These are phyloP conservation scores for Jaculus jaculus DNA, from an alignment of 2,113 vertebrate genomes.

Conservation along the genomic window DNA sequence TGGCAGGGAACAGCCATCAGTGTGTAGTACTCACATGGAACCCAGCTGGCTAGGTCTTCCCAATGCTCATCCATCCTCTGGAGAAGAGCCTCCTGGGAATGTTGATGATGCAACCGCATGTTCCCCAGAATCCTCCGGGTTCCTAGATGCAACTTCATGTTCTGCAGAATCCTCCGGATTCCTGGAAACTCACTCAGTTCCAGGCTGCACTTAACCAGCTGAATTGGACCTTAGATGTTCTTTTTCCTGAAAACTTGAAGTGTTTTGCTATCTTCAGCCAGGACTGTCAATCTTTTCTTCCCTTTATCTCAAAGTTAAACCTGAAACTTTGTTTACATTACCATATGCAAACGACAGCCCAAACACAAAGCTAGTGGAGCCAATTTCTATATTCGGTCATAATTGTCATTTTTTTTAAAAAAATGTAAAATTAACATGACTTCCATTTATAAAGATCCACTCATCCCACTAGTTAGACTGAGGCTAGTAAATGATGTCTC, in stretches of 20 bases:
- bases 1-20: neutral
- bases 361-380: neutral
- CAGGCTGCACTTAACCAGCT: neutral
- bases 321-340: neutral
- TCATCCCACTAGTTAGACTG: neutral
- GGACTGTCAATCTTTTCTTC: neutral
- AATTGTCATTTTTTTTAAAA: neutral
- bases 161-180: neutral
- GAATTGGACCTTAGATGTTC: neutral
- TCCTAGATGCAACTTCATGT: neutral
- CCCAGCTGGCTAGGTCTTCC: no score
- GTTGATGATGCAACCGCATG: no score
- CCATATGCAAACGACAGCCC: neutral
- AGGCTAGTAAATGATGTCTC: neutral
- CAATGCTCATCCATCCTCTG: no score
- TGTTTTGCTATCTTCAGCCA: neutral
- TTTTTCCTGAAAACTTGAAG: neutral
- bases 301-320: neutral
- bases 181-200: neutral
- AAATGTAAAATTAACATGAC: neutral
- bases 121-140: no score
- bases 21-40: rapidly evolving
- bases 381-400: neutral
- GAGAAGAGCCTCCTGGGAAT: no score
- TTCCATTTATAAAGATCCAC: conserved; percentile 1